Percentiles rank a stretch among this genome's conserved stretches.
Evolutionary conservation across 1,140 invertebrate genomes (phyloP).

Genomic region (Camponotus pennsylvanicus): DNA sequence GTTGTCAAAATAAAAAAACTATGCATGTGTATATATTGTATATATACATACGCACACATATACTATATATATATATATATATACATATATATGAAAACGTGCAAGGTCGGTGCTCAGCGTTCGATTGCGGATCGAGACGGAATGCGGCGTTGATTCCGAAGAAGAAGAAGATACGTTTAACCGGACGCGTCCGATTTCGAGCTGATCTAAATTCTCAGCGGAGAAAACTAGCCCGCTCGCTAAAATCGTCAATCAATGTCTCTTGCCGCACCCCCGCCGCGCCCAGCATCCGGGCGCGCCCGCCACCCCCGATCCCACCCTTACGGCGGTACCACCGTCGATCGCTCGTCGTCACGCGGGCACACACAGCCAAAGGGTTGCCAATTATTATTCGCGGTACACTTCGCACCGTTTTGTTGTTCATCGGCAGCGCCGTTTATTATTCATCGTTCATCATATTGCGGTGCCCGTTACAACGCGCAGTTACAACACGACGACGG

Average conservation of each 20-base stretch:
- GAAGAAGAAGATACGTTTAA: slow-evolving; percentile 44
- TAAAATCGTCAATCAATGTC: slow-evolving; percentile 58
- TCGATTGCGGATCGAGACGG: slow-evolving; percentile 11
- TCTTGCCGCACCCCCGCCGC: slow-evolving; percentile 4
- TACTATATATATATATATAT: background rate
- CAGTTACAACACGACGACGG: slow-evolving; percentile 73
- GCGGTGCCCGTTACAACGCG: slow-evolving; percentile 70
- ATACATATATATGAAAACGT: background rate
- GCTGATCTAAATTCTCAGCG: slow-evolving; percentile 37
- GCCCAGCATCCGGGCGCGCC: background rate
- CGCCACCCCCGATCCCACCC: background rate
- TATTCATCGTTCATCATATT: slow-evolving; percentile 82
- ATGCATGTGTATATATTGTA: background rate
- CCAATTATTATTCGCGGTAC: slow-evolving; percentile 80
- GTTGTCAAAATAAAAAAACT: slow-evolving; percentile 35
- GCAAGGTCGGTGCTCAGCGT: background rate
- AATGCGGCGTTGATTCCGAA: slow-evolving; percentile 33
- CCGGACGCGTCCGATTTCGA: slow-evolving; percentile 37
- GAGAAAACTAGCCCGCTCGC: slow-evolving; percentile 17
- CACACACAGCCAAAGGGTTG: slow-evolving; percentile 63
- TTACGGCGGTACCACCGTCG: slow-evolving; percentile 29
- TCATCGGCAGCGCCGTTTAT: slow-evolving; percentile 80
- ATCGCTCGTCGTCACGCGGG: slow-evolving; percentile 59
- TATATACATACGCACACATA: background rate
- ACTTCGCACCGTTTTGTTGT: slow-evolving; percentile 80